Evolutionary conservation across 2,797 vertebrate genomes (phyloP).

Genomic region (Gymnocypris eckloni): DNA sequence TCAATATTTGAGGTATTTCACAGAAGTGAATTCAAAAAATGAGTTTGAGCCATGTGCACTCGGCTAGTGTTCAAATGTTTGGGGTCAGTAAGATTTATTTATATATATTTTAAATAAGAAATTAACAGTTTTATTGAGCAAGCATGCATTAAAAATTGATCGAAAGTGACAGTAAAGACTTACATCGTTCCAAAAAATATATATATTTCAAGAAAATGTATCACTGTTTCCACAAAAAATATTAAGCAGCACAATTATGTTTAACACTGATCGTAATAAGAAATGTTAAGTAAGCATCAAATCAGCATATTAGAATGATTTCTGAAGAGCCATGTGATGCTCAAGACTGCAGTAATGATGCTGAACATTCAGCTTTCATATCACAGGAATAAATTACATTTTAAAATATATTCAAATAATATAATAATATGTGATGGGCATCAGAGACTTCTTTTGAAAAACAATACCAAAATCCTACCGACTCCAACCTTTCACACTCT

Average conservation of each 20-base stretch:
- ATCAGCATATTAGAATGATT: background rate
- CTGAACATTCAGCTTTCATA: background rate
- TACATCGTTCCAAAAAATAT: background rate
- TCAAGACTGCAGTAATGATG: background rate
- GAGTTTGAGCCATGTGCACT: background rate
- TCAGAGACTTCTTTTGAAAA: background rate
- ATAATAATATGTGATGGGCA: background rate
- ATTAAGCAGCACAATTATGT: background rate
- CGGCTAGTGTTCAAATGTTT: background rate
- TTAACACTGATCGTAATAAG: background rate
- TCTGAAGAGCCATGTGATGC: background rate
- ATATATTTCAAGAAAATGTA: background rate
- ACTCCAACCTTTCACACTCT: background rate
- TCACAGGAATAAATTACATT: background rate
- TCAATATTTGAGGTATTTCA: no score
- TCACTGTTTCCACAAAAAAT: background rate
- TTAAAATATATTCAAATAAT: background rate
- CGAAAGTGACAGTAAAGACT: background rate
- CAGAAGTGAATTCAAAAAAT: background rate
- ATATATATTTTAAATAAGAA: background rate
- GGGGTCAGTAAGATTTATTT: background rate
- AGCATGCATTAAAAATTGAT: background rate
- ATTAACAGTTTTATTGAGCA: background rate
- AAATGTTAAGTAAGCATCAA: background rate
- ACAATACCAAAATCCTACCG: background rate